A percentile compares a stretch with the other conserved stretches of the same genome.
These are phyloP conservation scores for Gasterosteus nipponicus DNA, from an alignment of 2,113 vertebrate species.

Conservation along the genomic window DNA sequence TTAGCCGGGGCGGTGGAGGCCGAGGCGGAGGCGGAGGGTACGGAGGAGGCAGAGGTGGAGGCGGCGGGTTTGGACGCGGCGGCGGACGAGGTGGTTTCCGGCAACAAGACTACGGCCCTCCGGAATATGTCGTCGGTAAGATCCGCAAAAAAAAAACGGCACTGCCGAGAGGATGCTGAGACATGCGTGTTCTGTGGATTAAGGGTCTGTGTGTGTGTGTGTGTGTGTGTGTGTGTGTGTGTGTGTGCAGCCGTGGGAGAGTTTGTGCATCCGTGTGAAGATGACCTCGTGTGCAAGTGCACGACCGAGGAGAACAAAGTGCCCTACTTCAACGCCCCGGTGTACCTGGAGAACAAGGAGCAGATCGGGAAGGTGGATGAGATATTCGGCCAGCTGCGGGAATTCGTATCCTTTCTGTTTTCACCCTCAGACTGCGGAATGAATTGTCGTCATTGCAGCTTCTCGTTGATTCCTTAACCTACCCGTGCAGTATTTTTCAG, in stretches of 20 bases:
- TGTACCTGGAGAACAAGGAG: slow-evolving; percentile 98
- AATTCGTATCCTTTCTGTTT: slow-evolving; percentile 94
- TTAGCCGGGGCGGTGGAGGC: slow-evolving; percentile 66
- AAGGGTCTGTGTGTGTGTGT: too few species aligned
- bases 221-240: too few species aligned
- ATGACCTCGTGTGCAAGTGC: slow-evolving; percentile 95
- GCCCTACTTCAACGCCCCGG: slow-evolving; percentile 97
- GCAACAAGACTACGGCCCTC: slow-evolving; percentile 93
- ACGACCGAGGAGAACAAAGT: slow-evolving; percentile 95
- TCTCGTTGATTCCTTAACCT: slow-evolving; percentile 80
- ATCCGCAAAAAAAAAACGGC: too few species aligned
- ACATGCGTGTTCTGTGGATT: too few species aligned
- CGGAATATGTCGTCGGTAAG: slow-evolving; percentile 94
- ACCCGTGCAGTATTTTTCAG: slow-evolving; percentile 93
- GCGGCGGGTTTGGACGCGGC: slow-evolving; percentile 56
- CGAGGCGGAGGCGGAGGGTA: background rate
- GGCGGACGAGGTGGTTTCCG: slow-evolving; percentile 87
- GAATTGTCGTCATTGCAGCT: background rate
- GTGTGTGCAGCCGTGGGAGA: slow-evolving; percentile 87
- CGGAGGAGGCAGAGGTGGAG: slow-evolving; percentile 56
- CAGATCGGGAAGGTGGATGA: slow-evolving; percentile 99
- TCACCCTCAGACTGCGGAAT: background rate
- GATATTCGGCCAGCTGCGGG: slow-evolving; percentile 96
- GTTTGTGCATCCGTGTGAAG: slow-evolving; percentile 97
- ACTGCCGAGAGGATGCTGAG: background rate